Evolutionary conservation across 2,797 vertebrate species (phyloP), one percentile per base, ranked within the genome.

Genomic region (Paedocypris micromegethes): DNA sequence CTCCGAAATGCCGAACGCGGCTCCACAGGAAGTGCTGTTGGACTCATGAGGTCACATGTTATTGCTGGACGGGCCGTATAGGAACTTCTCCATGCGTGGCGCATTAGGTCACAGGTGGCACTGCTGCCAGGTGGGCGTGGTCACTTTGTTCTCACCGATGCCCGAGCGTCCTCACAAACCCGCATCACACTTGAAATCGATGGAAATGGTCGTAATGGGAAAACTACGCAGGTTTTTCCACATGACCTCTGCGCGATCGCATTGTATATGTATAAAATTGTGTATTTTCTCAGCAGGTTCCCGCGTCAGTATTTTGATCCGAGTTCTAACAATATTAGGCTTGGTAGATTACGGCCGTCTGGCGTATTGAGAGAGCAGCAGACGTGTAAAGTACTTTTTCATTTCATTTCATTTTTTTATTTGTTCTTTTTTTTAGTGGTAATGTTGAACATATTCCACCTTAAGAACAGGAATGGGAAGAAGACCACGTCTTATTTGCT

Each of bases 81-180:
- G 88, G 89, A 87, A 88, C 77, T 86, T 80, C 79, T 78, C 86
- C 75, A 78, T 63, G 77, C 75, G 70, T 77, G 80, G 78, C 75
- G 83, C 80, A 87, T 89, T 88, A 90, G 88, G 87, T 90, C 87
- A 90, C 89, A 89, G 85, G 84, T 84, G 82, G 85, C 86, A 88
- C 89, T 91, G 89, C 89, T 83, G 78, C 75, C 55, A 42, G 73
- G 51, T 78, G 84, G 81, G 79, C 84, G 79, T 81, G 83, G 76
- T 79, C 59, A 50, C 66, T 43, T 75, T 79, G 56, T 63, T 53
- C 52, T 46, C 81, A 66, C 80, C 61, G 76, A 47, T 66, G 42
- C 62, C 43, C 51, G 69, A 6, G 23, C 23, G 23, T 23, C 64
- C 69, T 62, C 71, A 72, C 78, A 78, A 80, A 75, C 79, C 65